Evolutionary conservation across 2,797 vertebrate genomes (phyloP), one percentile per base, ranked within the genome.

Genomic region (Decapterus maruadsi): DNA sequence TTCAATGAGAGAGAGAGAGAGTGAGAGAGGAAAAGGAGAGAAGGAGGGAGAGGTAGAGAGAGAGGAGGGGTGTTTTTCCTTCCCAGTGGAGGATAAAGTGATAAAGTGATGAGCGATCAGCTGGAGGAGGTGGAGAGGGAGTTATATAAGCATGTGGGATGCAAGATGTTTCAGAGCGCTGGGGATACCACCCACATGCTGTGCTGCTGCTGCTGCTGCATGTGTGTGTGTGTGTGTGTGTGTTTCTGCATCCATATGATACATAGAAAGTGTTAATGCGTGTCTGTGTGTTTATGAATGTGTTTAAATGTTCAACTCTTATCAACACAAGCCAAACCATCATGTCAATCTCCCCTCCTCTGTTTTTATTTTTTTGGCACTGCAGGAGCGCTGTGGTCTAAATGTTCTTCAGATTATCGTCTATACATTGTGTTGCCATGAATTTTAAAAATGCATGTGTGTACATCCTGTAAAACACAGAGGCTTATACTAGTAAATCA

Each of bases 121-220:
- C 91, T 88, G 91, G 89, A 90, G 90, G 92, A 91, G 91, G 86
- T 89, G 81, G 90, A 92, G 87, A 90, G 86, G 87, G 91, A 93
- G 92, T 94, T 94, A 94, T 82, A 90, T 94, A 94, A 94, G 91
- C 86, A 90, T 89, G 93, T 94, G 92, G 93, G 93, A 90, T 89
- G 93, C 88, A 93, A 91, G 89, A 94, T 94, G 92, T 92, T 93
- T 92, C 87, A 86, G 86, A 84, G 88, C 59, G 38, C 82, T 75
- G 86, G 85, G 86, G 84, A 92, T 88, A 71, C 85, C 88, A 65
- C 93, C 93, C 90, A 93, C 93, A 78, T 83, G 70, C 86, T 87
- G 87, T 26, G 26, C 26, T 26, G 26, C 26, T 26, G 26, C 26
- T 36, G 34, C 64, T 66, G 31, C 31, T 31, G 31, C 31, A n/a